Base-by-base conservation (phyloP, 2,888 invertebrate genomes). In the Sminthurides aquaticus region DNA sequence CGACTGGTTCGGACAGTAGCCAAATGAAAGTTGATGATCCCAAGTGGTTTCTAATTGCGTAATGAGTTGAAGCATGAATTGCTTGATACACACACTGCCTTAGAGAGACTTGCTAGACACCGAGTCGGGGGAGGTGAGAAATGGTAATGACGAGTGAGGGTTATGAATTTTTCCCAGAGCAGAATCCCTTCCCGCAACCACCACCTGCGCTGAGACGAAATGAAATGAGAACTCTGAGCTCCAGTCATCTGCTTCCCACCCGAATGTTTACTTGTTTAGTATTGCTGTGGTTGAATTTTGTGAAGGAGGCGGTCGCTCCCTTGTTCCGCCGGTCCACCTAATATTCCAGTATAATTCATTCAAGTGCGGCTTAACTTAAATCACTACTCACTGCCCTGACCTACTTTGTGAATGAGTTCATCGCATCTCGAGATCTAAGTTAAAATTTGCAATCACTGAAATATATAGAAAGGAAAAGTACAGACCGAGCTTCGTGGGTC, bases 371-470 rank as follows among this genome's bases (percentile, higher is more conserved):
- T 34, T 15, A 5, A 34, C 8, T 34, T 49, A 57, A 48, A 22
- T 57, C 49, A 49, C 11, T 27, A 54, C 34, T 18, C 27, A 3
- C 20, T 22, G 60, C 43, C 64, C 67, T 70, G 72, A 74, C 75
- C 75, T 67, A 74, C 68, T 74, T 74, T 70, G 66, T 68, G 67
- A 74, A 73, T 69, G 73, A 72, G 73, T 74, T 75, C 73, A 74
- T 74, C 73, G 59, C 67, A 71, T 70, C 69, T 68, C 62, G 52
- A 70, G 62, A 75, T 75, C 72, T 72, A 63, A 43, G 60, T 67
- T 25, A 25, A 60, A 60, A 60, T 60, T 43, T 34, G 43, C 43
- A 34, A 5, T 11, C 43, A 34, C n/a, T n/a, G n/a, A 34, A 15
- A 34, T 5, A 15, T 15, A 34, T 34, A 11, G 43, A 34, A 15